Conservation (phyloP, 2,797 vertebrate species). For the Sebastes kiyomatsui region DNA sequence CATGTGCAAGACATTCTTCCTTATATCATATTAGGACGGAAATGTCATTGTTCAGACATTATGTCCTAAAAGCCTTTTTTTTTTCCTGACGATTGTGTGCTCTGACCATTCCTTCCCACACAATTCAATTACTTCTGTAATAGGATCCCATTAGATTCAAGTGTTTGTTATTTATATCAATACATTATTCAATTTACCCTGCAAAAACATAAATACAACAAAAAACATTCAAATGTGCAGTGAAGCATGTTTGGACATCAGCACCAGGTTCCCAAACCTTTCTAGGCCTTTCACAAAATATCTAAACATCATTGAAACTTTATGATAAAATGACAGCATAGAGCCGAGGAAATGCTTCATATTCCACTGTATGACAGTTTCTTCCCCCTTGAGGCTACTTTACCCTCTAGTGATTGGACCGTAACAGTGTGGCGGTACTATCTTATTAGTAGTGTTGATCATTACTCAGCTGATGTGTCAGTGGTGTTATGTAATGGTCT, state of each 20-base stretch:
- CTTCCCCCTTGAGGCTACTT: not conserved
- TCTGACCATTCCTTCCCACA: not conserved
- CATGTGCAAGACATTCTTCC: not conserved
- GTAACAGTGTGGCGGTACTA: not conserved
- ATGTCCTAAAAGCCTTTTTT: not conserved
- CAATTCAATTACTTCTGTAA: not conserved
- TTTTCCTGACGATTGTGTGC: not conserved
- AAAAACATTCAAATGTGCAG: not conserved
- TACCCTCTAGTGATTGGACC: not conserved
- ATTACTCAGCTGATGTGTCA: constrained; percentile 49
- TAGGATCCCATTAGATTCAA: not conserved
- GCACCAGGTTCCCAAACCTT: not conserved
- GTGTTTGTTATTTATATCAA: constrained; percentile 9
- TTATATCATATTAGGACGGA: not conserved
- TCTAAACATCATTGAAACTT: not conserved
- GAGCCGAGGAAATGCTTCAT: not conserved
- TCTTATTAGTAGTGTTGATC: constrained; percentile 52
- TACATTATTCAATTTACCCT: not conserved
- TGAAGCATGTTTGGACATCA: not conserved
- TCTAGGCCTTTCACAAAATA: not conserved
- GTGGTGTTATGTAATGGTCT: constrained; percentile 36
- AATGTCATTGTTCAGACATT: not conserved
- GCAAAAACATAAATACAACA: not conserved
- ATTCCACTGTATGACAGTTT: not conserved
- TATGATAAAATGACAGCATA: not conserved